Conservation (phyloP, 2,113 vertebrate genomes). For the Notechis scutatus region DNA sequence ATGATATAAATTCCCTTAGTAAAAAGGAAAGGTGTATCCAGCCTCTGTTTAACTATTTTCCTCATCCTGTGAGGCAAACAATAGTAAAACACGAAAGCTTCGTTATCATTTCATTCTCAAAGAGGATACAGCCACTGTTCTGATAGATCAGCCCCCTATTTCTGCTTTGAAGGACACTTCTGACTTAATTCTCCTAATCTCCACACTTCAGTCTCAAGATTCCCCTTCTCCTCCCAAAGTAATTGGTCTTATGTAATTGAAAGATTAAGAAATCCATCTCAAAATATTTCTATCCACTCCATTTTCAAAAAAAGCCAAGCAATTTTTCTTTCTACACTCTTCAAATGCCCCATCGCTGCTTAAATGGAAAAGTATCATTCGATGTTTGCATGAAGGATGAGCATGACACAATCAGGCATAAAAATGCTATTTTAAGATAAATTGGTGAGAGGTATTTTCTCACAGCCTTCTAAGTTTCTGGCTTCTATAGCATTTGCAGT, state of each 20-base stretch:
- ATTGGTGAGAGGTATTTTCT: not conserved
- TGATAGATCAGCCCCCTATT: not conserved
- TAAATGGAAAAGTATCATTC: slow-evolving; percentile 1
- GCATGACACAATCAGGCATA: not conserved
- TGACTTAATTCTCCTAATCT: not conserved
- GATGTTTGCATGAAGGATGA: not conserved
- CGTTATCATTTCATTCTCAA: not conserved
- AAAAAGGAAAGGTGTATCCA: not conserved
- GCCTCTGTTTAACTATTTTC: not conserved
- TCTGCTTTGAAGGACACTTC: not conserved
- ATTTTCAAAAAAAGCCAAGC: not conserved
- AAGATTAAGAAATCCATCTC: not conserved
- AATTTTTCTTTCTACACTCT: not conserved
- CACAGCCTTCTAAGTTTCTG: not conserved
- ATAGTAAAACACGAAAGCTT: not conserved
- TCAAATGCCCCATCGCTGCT: not conserved
- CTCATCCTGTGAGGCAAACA: not conserved
- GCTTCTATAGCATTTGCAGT: not conserved
- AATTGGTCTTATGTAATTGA: slow-evolving; percentile 22
- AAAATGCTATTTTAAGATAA: not conserved
- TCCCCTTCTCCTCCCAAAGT: slow-evolving; percentile 18
- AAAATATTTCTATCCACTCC: not conserved
- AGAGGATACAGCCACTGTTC: not conserved
- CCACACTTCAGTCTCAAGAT: not conserved
- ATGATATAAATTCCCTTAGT: not conserved